These are phyloP conservation scores for Molossus alvarezi DNA, from an alignment of 2,797 vertebrate species.

Conservation along the genomic window DNA sequence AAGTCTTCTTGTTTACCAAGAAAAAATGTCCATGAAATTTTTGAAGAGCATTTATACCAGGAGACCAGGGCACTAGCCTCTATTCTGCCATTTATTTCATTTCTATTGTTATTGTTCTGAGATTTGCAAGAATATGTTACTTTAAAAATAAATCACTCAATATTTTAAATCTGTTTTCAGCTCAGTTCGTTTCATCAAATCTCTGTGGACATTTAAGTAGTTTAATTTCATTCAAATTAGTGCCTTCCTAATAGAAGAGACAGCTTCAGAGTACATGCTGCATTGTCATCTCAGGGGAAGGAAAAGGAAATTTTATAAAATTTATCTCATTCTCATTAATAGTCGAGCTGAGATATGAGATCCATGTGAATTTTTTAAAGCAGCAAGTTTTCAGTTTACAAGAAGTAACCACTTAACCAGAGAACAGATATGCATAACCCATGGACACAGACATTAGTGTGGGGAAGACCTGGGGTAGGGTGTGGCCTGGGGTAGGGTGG, in stretches of 20 bases:
- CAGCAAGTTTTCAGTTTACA: background rate
- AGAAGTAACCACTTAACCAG: background rate
- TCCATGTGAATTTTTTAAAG: constrained; percentile 1
- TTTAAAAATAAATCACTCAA: constrained; percentile 72
- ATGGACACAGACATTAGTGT: no score
- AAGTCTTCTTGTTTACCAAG: background rate
- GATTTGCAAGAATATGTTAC: constrained; percentile 30
- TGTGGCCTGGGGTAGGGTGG: no score
- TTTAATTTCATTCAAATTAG: constrained; percentile 73
- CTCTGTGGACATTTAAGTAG: constrained; percentile 72
- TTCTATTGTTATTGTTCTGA: constrained; percentile 64
- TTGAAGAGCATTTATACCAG: background rate
- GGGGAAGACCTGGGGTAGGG: no score
- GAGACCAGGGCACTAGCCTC: background rate
- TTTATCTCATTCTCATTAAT: constrained; percentile 62
- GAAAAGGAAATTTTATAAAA: constrained; percentile 27
- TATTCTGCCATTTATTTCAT: background rate
- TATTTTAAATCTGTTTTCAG: constrained; percentile 73
- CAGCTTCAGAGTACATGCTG: background rate
- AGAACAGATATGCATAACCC: no score
- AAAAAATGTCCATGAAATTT: background rate
- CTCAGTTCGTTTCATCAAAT: constrained; percentile 74
- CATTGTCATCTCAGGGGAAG: background rate
- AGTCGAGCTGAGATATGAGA: background rate
- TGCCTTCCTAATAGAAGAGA: constrained; percentile 66